Base-by-base conservation (phyloP, 1,140 invertebrate genomes). In the Samia ricini region DNA sequence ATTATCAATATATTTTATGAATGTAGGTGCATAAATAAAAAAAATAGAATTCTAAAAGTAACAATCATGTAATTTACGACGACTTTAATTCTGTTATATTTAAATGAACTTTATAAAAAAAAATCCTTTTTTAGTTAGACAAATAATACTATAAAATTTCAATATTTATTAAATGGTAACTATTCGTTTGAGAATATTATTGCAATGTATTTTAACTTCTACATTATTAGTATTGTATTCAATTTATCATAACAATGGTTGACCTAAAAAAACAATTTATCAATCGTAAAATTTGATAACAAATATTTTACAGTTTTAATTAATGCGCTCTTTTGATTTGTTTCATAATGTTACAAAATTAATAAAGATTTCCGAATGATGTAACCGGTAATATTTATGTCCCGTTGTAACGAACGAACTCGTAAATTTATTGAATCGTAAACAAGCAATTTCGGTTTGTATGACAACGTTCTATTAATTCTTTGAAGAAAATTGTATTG, bases 351-450 rank as follows among this genome's bases (percentile, higher is more conserved):
- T 19, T 36, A 24, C 22, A 49, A 10, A 57, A 50, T 8, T 56
- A 56, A 7, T 51, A 57, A 49, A 60, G 42, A 60, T 21, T 42
- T 8, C 33, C 33, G 33, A 42, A 60, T 68, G 57, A 48, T 64
- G 61, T 54, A 69, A n/a, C n/a, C n/a, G n/a, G n/a, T n/a, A n/a
- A 69, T 57, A 29, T 50, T 61, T 48, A 56, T 62, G 57, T 63
- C 60, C 18, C 49, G 36, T 42, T 63, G 63, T 61, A 63, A 66
- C 60, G 26, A 36, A n/a, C 54, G 56, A 29, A 42, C 55, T 51
- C 42, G 58, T 57, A 52, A 52, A 60, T 68, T 63, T 68, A 59
- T 56, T 21, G 56, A 36, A 29, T 58, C 56, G 56, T 59, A 63
- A 63, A 58, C 56, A 63, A 26, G 36, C 50, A 52, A 49, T 58